A percentile compares a stretch with the other conserved stretches of the same genome.
Conservation (phyloP, 2,888 invertebrate genomes). For the Tipula confusa region DNA sequence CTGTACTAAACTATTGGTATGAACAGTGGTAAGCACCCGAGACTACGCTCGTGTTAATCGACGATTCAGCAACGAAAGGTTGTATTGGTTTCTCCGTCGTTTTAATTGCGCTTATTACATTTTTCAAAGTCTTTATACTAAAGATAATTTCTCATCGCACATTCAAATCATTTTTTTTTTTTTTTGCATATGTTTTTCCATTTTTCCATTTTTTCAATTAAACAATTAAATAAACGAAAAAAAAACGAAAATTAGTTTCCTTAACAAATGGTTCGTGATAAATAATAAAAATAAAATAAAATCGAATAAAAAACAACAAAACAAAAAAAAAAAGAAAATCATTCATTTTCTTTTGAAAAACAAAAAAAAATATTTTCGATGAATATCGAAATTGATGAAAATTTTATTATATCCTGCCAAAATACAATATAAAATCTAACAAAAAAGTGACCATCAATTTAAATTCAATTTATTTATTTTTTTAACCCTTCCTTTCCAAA, state of each 20-base stretch:
- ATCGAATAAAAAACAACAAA: background rate
- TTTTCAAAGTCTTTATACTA: no score
- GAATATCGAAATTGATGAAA: constrained; percentile 20
- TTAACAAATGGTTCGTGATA: background rate
- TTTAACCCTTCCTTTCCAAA: constrained; percentile 4
- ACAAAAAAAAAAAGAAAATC: background rate
- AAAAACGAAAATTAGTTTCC: constrained; percentile 6
- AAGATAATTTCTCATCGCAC: no score
- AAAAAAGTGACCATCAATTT: constrained; percentile 20
- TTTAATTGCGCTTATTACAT: no score
- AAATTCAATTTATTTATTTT: constrained; percentile 25
- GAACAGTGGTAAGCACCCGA: no score
- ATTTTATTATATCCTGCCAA: constrained; percentile 25
- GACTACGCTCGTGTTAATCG: no score
- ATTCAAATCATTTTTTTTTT: no score
- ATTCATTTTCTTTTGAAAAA: background rate
- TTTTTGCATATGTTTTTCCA: background rate
- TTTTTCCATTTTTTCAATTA: background rate
- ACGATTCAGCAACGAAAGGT: no score
- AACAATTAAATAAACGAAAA: background rate
- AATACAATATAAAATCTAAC: constrained; percentile 3
- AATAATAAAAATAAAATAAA: constrained; percentile 3
- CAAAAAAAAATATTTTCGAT: background rate
- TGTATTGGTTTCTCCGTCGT: no score
- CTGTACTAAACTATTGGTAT: no score